phyloP scores from a whole-genome alignment of 1,140 invertebrate genomes.

The Heliconius nattereri region DNA sequence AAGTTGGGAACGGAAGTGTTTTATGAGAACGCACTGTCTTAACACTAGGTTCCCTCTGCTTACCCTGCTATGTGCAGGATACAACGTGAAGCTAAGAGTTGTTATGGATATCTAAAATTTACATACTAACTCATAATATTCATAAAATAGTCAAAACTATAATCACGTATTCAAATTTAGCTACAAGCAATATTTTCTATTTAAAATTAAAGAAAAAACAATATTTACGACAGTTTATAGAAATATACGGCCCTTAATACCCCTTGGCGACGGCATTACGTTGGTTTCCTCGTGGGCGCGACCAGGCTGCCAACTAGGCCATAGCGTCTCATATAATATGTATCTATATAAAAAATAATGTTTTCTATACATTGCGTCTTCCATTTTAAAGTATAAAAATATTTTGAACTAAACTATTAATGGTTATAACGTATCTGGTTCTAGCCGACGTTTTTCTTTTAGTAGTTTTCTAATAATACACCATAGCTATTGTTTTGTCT shows the following conservation, averaged over 20 bases:
- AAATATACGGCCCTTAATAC: conserved; percentile 37
- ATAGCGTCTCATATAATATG: conserved; percentile 25
- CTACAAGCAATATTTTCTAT: background rate
- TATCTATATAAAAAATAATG: background rate
- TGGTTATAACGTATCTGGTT: background rate
- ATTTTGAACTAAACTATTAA: background rate
- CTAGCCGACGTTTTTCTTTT: background rate
- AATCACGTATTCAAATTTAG: background rate
- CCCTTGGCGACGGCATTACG: conserved; percentile 39
- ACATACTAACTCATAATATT: no score
- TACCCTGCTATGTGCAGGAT: no score
- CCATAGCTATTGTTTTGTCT: conserved; percentile 24
- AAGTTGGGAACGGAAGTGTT: no score
- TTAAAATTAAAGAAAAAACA: conserved; percentile 20
- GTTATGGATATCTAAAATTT: no score
- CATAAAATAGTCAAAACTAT: background rate
- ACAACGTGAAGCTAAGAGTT: no score
- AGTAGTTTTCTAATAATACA: conserved; percentile 27
- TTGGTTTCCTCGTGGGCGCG: conserved; percentile 40
- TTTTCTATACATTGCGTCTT: background rate
- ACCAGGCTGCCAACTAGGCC: conserved; percentile 35
- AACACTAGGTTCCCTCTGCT: no score
- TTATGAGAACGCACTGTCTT: no score
- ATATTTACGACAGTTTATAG: conserved; percentile 21
- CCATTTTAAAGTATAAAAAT: background rate